Conservation (phyloP, 2,888 invertebrate species). For the Tiphia femorata region DNA sequence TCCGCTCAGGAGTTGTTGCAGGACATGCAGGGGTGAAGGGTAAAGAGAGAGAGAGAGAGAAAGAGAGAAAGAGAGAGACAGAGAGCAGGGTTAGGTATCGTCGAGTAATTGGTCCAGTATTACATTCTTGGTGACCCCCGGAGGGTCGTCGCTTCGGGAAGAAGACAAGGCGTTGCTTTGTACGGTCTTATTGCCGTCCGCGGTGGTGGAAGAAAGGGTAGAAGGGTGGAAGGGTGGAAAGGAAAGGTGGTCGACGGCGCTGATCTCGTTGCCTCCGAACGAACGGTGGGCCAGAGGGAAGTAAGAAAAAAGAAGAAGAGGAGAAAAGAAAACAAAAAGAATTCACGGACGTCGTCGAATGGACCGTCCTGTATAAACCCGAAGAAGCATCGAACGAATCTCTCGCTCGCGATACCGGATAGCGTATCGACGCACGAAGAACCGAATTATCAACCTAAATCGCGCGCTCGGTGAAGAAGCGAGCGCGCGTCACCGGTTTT, state of each 20-base stretch:
- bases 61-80: background rate
- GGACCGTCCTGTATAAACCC: background rate
- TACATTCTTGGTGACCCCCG: slow-evolving; percentile 60
- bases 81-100: slow-evolving; percentile 30
- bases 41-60: background rate
- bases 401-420: too few species aligned
- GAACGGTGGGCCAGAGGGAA: too few species aligned
- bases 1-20: background rate
- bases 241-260: slow-evolving; percentile 22
- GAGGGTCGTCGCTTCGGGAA: slow-evolving; percentile 27
- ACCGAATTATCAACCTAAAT: too few species aligned
- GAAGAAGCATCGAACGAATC: too few species aligned
- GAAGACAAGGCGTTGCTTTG: slow-evolving; percentile 50
- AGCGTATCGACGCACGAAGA: too few species aligned
- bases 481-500: too few species aligned
- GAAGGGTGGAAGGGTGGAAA: too few species aligned
- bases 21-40: background rate
- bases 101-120: slow-evolving; percentile 63
- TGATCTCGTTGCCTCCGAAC: slow-evolving; percentile 29
- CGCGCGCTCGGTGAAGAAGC: background rate
- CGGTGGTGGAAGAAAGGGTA: too few species aligned
- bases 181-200: slow-evolving; percentile 43
- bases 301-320: background rate
- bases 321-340: background rate
- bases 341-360: background rate